Evolutionary conservation across 2,113 vertebrate genomes (phyloP).

Genomic region (Garra rufa): DNA sequence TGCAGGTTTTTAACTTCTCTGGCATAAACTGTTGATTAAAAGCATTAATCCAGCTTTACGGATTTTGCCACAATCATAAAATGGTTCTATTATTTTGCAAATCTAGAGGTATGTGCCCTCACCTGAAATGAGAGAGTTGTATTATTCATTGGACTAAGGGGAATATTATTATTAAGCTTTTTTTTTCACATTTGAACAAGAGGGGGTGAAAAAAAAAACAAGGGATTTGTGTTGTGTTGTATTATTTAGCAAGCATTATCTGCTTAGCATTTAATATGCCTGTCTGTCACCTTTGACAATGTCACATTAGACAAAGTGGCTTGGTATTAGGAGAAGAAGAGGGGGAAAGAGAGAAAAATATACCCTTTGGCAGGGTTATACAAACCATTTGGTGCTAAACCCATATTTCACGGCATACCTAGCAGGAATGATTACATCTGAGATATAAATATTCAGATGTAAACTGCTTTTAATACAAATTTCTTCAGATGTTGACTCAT

Average conservation of each 20-base stretch:
- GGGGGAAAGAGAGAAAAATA: constrained; percentile 29
- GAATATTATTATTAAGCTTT: constrained; percentile 44
- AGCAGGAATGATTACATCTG: constrained; percentile 70
- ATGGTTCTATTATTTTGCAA: constrained; percentile 56
- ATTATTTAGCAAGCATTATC: constrained; percentile 57
- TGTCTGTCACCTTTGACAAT: constrained; percentile 60
- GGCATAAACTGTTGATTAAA: constrained; percentile 63
- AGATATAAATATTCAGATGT: constrained; percentile 66
- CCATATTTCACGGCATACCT: constrained; percentile 69
- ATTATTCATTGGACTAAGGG: constrained; percentile 42
- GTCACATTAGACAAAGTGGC: constrained; percentile 42
- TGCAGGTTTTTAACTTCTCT: constrained; percentile 60
- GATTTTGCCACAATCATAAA: constrained; percentile 55
- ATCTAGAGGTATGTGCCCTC: constrained; percentile 37
- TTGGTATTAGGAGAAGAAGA: constrained; percentile 60
- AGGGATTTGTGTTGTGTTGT: constrained; percentile 44
- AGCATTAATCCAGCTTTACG: constrained; percentile 54
- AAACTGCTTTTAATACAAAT: constrained; percentile 75
- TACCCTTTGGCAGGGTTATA: constrained; percentile 31
- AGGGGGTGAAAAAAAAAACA: constrained; percentile 28
- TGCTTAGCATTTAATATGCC: constrained; percentile 60
- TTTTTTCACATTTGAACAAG: constrained; percentile 54
- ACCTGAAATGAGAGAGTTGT: constrained; percentile 40
- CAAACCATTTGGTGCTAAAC: constrained; percentile 57
- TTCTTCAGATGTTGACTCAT: constrained; percentile 71